Evolutionary conservation across 2,113 vertebrate genomes (phyloP).

Genomic region (Coryphaenoides rupestris): DNA sequence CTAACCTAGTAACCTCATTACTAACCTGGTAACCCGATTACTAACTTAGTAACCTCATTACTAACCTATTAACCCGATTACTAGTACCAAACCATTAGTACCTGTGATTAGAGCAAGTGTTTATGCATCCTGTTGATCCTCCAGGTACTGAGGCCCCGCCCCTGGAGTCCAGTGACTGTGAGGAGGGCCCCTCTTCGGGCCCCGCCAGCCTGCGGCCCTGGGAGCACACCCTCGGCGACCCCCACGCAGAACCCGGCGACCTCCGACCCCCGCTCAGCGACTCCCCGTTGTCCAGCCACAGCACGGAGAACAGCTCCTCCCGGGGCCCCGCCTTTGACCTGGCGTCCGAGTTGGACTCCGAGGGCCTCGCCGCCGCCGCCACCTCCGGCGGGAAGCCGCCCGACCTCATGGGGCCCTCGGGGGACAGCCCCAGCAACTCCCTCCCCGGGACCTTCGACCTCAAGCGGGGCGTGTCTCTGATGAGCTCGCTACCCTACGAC

Average conservation of each 20-base stretch:
- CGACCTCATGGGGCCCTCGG: neutral
- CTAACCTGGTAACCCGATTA: no score
- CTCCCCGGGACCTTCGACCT: slow-evolving; percentile 26
- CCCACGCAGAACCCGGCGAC: no score
- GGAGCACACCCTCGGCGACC: neutral
- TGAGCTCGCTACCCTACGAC: slow-evolving; percentile 36
- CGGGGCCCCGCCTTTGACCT: slow-evolving; percentile 29
- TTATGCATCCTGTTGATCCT: neutral
- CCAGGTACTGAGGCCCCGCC: slow-evolving; percentile 18
- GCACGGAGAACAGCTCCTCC: neutral
- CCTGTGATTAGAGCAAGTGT: no score
- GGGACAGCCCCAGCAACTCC: slow-evolving; percentile 17
- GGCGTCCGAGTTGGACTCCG: slow-evolving; percentile 22
- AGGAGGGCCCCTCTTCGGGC: slow-evolving; percentile 13
- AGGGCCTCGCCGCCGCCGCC: neutral
- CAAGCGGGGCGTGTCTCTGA: slow-evolving; percentile 25
- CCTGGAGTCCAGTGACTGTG: neutral
- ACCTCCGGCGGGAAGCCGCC: slow-evolving; percentile 14
- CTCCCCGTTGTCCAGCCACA: neutral
- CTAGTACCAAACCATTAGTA: no score
- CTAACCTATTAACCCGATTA: no score
- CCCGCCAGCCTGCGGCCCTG: neutral
- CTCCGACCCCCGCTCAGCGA: no score
- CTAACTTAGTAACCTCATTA: no score
- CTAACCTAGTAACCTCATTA: no score